Percentiles rank a stretch among this genome's conserved stretches.
Conservation (phyloP, 1,140 invertebrate species). For the Pseudoatta argentina region DNA sequence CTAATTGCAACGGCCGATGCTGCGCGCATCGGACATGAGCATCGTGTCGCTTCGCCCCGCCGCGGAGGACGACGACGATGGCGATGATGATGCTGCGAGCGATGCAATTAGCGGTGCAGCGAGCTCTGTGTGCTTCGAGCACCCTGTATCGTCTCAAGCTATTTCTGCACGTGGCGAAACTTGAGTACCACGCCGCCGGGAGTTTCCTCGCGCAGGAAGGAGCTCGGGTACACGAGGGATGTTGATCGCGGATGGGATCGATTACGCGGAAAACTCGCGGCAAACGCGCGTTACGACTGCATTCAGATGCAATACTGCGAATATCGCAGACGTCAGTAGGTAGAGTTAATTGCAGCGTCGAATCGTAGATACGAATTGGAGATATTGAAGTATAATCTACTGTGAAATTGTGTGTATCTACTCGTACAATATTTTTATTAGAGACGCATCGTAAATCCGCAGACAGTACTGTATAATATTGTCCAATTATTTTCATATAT, state of each 20-base stretch:
- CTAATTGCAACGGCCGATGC: constrained; percentile 65
- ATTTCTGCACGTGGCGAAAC: constrained; percentile 53
- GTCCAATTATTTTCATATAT: not conserved
- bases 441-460: not conserved
- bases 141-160: constrained; percentile 39
- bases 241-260: constrained; percentile 1
- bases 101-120: constrained; percentile 66
- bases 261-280: constrained; percentile 28
- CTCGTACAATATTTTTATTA: not conserved
- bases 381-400: not conserved
- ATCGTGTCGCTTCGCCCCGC: constrained; percentile 3
- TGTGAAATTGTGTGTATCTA: constrained; percentile 15
- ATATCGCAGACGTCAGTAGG: not conserved
- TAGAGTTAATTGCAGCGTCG: constrained; percentile 10
- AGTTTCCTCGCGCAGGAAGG: not conserved
- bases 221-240: not conserved
- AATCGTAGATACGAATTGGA: not conserved
- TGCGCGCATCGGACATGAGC: constrained; percentile 4
- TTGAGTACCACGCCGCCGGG: not conserved
- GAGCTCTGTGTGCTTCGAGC: not conserved
- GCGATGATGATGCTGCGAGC: constrained; percentile 59
- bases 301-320: not conserved
- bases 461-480: not conserved
- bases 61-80: constrained; percentile 11
- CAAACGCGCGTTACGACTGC: constrained; percentile 11